A percentile compares a stretch with the other conserved stretches of the same genome.
Evolutionary conservation across 2,113 vertebrate species (phyloP).

Genomic region (Brachionichthys hirsutus): DNA sequence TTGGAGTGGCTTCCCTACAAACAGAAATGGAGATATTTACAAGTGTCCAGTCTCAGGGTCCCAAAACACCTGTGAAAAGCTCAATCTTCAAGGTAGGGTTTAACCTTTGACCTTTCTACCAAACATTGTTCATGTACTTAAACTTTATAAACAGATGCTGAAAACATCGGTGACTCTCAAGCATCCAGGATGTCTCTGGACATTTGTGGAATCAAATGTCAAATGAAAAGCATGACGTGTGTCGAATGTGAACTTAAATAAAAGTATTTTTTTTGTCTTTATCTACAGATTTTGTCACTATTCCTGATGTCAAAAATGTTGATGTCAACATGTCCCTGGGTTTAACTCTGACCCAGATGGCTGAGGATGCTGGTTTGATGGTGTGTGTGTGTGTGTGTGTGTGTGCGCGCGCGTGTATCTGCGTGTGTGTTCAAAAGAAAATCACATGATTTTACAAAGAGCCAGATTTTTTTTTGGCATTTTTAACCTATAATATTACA

Average conservation of each 20-base stretch:
- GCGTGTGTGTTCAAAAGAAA: not conserved
- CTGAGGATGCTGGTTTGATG: slow-evolving; percentile 78
- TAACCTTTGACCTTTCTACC: slow-evolving; percentile 10
- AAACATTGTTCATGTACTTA: slow-evolving; percentile 13
- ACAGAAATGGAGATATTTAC: slow-evolving; percentile 89
- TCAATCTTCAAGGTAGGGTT: slow-evolving; percentile 84
- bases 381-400: slow-evolving; percentile 61
- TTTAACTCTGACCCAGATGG: slow-evolving; percentile 83
- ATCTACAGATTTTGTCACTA: slow-evolving; percentile 78
- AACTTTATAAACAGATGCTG: slow-evolving; percentile 1
- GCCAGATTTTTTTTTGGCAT: not conserved
- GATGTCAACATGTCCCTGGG: slow-evolving; percentile 86
- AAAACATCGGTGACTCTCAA: not conserved
- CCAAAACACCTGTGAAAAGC: slow-evolving; percentile 78
- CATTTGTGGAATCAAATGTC: no score
- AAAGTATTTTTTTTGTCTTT: not conserved
- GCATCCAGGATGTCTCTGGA: not conserved
- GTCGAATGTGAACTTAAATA: not conserved
- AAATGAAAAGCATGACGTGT: not conserved
- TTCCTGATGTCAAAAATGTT: slow-evolving; percentile 84
- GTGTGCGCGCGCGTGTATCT: slow-evolving; percentile 64
- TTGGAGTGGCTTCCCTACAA: slow-evolving; percentile 84
- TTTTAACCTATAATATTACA: no score
- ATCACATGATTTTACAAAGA: not conserved
- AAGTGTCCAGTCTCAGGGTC: slow-evolving; percentile 79